Evolutionary conservation across 1,140 invertebrate species (phyloP), one percentile per base, ranked within the genome.

Genomic region (Caenorhabditis briggsae): DNA sequence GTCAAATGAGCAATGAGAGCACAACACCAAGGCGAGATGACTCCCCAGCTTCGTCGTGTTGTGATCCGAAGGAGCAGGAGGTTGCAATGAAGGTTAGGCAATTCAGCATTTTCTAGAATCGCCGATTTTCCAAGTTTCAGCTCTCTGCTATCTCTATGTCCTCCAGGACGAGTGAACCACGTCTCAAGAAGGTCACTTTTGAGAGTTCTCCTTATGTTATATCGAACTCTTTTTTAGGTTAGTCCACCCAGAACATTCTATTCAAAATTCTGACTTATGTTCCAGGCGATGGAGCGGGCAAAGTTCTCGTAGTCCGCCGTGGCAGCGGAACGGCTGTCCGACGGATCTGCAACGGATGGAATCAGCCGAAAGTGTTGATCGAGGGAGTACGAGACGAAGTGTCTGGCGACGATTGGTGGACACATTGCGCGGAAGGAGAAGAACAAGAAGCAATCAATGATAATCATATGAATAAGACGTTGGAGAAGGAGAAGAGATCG

Each of bases 1-100:
- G 70, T 78, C 70, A 78, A 25, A 78, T 78, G 70, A 78, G 70
- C n/a, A 78, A 78, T 50, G 70, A 78, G 70, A 78, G 70, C 50
- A 50, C 46, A 2, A 78, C 70, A 2, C 70, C 70, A 20, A 78
- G 70, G n/a, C 50, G 70, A 53, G 70, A 78, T 23, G 70, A 78
- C 12, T 46, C 33, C 23, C 70, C 70, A 20, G 70, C 70, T 2
- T 78, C 70, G 0, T 78, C 70, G 0, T 70, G 65, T 25, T 78
- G 70, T 50, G 70, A 78, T 16, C 43, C 46, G 1, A 70, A 70
- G 7, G 65, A 70, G 41, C 70, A 50, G 9, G 70, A 78, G 20
- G 46, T 78, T 1, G 50, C 46, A 20, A 78, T 78, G 33, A 46
- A 43, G 33, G 56, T 58, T 53, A 53, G 50, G 50, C 0, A 2